A percentile compares a stretch with the other conserved stretches of the same genome.
Evolutionary conservation across 2,888 invertebrate species (phyloP).

Genomic region (Drosophila putrida): DNA sequence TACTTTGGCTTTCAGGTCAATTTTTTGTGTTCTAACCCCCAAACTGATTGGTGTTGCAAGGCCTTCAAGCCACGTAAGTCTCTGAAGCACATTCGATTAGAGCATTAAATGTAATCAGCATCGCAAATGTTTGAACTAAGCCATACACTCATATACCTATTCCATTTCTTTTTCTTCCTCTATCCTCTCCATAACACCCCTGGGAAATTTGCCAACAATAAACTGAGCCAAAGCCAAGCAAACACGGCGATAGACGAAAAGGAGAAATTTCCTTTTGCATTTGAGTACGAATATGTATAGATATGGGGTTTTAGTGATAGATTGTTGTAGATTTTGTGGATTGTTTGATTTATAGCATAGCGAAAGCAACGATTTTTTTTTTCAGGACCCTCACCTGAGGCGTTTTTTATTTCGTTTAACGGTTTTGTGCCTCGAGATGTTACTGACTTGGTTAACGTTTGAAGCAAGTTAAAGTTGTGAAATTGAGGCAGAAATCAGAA

Average conservation of each 20-base stretch:
- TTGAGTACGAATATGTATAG: conserved; percentile 12
- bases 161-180: not conserved
- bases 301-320: conserved; percentile 21
- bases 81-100: conserved; percentile 57
- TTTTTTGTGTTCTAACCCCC: conserved; percentile 2
- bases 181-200: conserved; percentile 52
- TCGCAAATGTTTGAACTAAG: conserved; percentile 67
- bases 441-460: not conserved
- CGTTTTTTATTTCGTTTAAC: conserved; percentile 11
- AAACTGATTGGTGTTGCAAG: conserved; percentile 52
- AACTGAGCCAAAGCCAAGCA: conserved; percentile 34
- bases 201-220: conserved; percentile 74
- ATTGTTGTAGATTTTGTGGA: conserved; percentile 23
- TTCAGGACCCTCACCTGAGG: conserved; percentile 2
- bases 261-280: conserved; percentile 15
- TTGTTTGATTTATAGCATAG: conserved; percentile 21
- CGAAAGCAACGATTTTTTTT: not conserved
- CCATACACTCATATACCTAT: conserved; percentile 14
- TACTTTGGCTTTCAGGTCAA: conserved; percentile 29
- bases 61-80: conserved; percentile 28
- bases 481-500: not conserved
- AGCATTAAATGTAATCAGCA: conserved; percentile 73
- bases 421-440: not conserved
- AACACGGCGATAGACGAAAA: conserved; percentile 22
- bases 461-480: not conserved